Evolutionary conservation across 2,888 invertebrate species (phyloP).

Genomic region (Heliothis peltigera): DNA sequence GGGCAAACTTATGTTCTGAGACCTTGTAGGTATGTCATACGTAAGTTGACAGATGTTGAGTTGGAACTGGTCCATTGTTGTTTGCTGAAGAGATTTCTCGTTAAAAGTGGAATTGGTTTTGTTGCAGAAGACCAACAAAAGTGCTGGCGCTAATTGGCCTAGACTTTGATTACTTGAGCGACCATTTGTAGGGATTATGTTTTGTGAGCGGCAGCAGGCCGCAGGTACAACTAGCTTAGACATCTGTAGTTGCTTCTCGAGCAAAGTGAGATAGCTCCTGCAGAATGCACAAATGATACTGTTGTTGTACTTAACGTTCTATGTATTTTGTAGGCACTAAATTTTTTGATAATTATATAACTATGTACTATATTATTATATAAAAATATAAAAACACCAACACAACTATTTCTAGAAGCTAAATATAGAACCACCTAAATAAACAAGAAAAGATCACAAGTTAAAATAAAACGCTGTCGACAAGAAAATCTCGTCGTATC

Average conservation of each 20-base stretch:
- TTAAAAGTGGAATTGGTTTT: conserved; percentile 46
- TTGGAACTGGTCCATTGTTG: conserved; percentile 60
- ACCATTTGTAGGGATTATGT: conserved; percentile 54
- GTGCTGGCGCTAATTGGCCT: conserved; percentile 46
- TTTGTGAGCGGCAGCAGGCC: conserved; percentile 8
- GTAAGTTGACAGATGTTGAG: conserved; percentile 67
- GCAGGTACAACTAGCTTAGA: conserved; percentile 9
- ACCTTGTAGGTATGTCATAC: conserved; percentile 63
- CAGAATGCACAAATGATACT: not conserved
- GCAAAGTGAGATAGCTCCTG: conserved; percentile 4
- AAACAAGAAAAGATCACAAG: conserved; percentile 1
- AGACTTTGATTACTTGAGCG: conserved; percentile 33
- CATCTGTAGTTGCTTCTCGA: not conserved
- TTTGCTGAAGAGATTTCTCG: conserved; percentile 57
- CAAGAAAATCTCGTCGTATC: conserved; percentile 2
- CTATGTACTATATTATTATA: no score
- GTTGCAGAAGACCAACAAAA: conserved; percentile 29
- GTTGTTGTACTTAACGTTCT: not conserved
- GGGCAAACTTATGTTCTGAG: conserved; percentile 48
- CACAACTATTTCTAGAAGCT: no score
- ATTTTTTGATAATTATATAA: no score
- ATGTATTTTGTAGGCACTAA: no score
- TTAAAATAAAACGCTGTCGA: not conserved
- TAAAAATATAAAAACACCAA: not conserved
- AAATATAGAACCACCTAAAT: not conserved